phyloP scores from a whole-genome alignment of 2,113 vertebrate genomes.

The Scalopus aquaticus region DNA sequence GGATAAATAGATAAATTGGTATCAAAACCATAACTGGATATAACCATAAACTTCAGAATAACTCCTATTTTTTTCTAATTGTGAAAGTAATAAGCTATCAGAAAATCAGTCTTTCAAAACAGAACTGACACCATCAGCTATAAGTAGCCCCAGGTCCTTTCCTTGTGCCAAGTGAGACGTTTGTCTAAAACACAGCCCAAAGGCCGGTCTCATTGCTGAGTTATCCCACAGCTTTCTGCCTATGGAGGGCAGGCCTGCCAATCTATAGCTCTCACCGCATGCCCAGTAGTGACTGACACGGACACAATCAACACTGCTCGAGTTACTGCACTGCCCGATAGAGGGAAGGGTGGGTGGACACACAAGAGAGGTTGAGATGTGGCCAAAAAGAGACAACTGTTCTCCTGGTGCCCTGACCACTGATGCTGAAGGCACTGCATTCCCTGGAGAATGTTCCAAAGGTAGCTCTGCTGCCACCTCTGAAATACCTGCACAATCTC shows the following conservation, averaged over 20 bases:
- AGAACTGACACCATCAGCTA: background rate
- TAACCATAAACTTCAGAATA: background rate
- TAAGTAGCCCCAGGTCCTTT: background rate
- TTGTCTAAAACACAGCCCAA: background rate
- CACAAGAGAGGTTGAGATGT: background rate
- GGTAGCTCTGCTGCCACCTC: background rate
- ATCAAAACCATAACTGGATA: background rate
- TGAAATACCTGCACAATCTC: background rate
- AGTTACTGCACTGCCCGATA: background rate
- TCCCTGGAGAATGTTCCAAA: background rate
- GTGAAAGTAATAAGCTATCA: background rate
- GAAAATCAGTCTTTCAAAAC: background rate
- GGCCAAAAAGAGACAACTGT: background rate
- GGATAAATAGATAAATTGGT: background rate
- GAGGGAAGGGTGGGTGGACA: background rate
- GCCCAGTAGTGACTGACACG: background rate
- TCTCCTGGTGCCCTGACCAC: background rate
- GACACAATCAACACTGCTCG: background rate
- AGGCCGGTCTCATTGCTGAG: background rate
- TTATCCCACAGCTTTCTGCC: background rate
- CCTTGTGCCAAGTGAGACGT: background rate
- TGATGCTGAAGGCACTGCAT: background rate
- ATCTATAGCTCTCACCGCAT: background rate
- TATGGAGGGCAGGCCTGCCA: background rate
- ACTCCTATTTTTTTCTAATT: constrained; percentile 11